These are phyloP conservation scores for Calameuta filiformis DNA, from an alignment of 2,888 invertebrate species.

Conservation along the genomic window DNA sequence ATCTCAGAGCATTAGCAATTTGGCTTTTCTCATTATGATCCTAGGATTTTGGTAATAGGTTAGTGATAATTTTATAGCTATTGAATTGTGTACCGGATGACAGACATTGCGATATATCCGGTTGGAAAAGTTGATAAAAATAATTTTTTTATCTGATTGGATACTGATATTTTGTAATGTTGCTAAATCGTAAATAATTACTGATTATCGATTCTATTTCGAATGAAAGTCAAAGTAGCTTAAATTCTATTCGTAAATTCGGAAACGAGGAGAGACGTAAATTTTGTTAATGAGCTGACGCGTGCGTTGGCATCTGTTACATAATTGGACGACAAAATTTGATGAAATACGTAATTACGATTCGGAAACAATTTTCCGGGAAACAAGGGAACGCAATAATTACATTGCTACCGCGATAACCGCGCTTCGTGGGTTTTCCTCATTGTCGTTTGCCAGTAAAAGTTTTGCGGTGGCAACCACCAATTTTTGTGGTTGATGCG, in stretches of 20 bases:
- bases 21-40: background rate
- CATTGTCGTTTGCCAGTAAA: background rate
- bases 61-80: background rate
- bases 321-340: constrained; percentile 18
- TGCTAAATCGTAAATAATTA: background rate
- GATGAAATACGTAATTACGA: background rate
- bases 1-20: background rate
- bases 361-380: background rate
- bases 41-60: background rate
- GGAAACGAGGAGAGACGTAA: constrained; percentile 7
- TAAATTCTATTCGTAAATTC: background rate
- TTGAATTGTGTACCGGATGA: background rate
- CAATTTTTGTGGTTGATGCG: background rate
- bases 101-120: background rate
- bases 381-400: background rate
- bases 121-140: background rate
- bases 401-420: background rate
- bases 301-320: constrained; percentile 36
- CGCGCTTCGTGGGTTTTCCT: background rate
- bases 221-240: background rate
- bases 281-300: constrained; percentile 42
- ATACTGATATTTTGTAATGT: background rate
- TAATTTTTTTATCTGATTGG: background rate
- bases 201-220: background rate
- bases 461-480: background rate